Conservation (phyloP, 1,140 invertebrate species). For the Belonocnema kinseyi region DNA sequence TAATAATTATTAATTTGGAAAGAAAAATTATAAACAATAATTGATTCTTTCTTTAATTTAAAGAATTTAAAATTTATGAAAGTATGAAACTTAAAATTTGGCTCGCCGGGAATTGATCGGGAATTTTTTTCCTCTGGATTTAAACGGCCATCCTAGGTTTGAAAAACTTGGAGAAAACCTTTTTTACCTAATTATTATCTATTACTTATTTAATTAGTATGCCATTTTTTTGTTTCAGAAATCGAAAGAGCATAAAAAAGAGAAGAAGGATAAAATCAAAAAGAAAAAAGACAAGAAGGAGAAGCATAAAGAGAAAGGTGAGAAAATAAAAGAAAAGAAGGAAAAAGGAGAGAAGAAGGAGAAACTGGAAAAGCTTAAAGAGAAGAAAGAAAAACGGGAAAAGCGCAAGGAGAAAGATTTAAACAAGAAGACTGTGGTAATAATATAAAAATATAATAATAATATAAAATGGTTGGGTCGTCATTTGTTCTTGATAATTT, state of each 20-base stretch:
- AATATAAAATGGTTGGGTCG: too few species aligned
- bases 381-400: conserved; percentile 76
- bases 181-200: too few species aligned
- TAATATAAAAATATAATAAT: background rate
- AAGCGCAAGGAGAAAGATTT: conserved; percentile 78
- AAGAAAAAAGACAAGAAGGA: conserved; percentile 88
- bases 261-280: conserved; percentile 83
- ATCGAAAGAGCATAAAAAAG: conserved; percentile 82
- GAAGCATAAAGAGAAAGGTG: conserved; percentile 79
- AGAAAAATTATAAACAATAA: too few species aligned
- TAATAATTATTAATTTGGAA: too few species aligned
- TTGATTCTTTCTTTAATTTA: too few species aligned
- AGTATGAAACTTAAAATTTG: too few species aligned
- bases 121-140: too few species aligned
- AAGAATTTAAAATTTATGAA: too few species aligned
- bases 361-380: conserved; percentile 78
- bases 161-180: too few species aligned
- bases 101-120: too few species aligned
- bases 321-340: conserved; percentile 75
- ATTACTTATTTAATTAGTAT: background rate
- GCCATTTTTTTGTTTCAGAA: conserved; percentile 74
- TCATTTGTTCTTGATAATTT: too few species aligned
- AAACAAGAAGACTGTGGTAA: conserved; percentile 60
- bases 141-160: too few species aligned
- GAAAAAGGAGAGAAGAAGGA: conserved; percentile 76